A percentile compares a stretch with the other conserved stretches of the same genome.
phyloP scores from a whole-genome alignment of 1,140 invertebrate genomes.

The Caenorhabditis inopinata region DNA sequence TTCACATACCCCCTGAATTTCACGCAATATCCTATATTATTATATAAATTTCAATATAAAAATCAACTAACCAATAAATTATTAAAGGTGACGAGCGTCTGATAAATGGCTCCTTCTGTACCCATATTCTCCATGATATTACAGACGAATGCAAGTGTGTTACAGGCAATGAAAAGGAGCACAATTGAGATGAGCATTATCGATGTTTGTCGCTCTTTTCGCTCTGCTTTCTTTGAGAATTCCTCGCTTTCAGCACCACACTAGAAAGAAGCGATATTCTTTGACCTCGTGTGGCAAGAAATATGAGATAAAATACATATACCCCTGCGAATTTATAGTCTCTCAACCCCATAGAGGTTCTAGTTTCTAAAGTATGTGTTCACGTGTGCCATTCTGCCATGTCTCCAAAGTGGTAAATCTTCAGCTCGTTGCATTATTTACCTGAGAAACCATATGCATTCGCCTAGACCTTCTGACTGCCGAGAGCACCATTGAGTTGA shows the following conservation, averaged over 20 bases:
- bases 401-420: no score
- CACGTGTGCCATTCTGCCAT: no score
- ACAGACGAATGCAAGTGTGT: slow-evolving; percentile 59
- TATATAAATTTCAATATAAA: no score
- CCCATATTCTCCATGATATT: slow-evolving; percentile 63
- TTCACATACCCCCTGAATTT: no score
- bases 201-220: slow-evolving; percentile 56
- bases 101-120: slow-evolving; percentile 50
- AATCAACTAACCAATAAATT: slow-evolving; percentile 62
- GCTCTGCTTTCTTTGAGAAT: slow-evolving; percentile 46
- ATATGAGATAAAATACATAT: no score
- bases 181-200: slow-evolving; percentile 58
- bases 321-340: no score
- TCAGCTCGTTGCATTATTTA: not conserved
- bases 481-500: slow-evolving; percentile 50
- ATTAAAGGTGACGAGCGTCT: slow-evolving; percentile 56
- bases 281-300: no score
- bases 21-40: no score
- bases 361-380: no score
- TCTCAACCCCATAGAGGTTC: no score
- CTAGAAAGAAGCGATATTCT: not conserved
- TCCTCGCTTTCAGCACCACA: slow-evolving; percentile 37
- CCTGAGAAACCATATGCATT: slow-evolving; percentile 44
- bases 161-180: slow-evolving; percentile 55
- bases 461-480: slow-evolving; percentile 46